Evolutionary conservation across 2,888 invertebrate species (phyloP).

Genomic region (Meta bourneti): DNA sequence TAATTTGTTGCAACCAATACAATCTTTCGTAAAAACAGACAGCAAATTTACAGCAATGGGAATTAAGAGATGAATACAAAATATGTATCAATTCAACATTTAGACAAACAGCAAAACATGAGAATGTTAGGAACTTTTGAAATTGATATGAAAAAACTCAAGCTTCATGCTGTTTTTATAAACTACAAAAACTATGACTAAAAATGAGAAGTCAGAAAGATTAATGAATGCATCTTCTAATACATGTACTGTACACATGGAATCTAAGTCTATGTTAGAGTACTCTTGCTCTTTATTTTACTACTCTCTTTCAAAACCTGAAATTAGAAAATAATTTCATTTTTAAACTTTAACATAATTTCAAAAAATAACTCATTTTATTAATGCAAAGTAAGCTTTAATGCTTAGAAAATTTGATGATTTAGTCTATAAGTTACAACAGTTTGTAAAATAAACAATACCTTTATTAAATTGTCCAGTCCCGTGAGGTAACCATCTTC

Average conservation of each 20-base stretch:
- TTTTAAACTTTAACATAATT: background rate
- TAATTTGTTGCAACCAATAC: no score
- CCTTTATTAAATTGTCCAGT: slow-evolving; percentile 93
- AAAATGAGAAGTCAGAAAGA: slow-evolving; percentile 21
- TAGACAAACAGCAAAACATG: slow-evolving; percentile 27
- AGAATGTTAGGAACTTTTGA: slow-evolving; percentile 58
- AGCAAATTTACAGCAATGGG: slow-evolving; percentile 35
- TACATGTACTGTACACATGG: background rate
- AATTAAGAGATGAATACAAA: slow-evolving; percentile 18
- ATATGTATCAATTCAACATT: slow-evolving; percentile 23
- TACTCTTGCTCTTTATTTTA: slow-evolving; percentile 54
- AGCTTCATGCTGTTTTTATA: slow-evolving; percentile 26
- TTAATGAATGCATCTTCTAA: slow-evolving; percentile 15
- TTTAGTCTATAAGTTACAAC: background rate
- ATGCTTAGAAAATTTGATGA: background rate
- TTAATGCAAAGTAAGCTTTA: background rate
- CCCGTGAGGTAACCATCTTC: slow-evolving; percentile 97
- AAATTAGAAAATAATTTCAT: slow-evolving; percentile 10
- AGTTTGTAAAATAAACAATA: slow-evolving; percentile 79
- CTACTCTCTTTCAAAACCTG: slow-evolving; percentile 67
- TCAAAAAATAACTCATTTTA: background rate
- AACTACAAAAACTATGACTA: slow-evolving; percentile 33
- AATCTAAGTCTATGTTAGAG: background rate
- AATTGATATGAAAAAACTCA: slow-evolving; percentile 35
- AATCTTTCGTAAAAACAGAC: background rate